Percentiles rank a stretch among this genome's conserved stretches.
Evolutionary conservation across 2,888 invertebrate genomes (phyloP).

Genomic region (Carterocephalus palaemon): DNA sequence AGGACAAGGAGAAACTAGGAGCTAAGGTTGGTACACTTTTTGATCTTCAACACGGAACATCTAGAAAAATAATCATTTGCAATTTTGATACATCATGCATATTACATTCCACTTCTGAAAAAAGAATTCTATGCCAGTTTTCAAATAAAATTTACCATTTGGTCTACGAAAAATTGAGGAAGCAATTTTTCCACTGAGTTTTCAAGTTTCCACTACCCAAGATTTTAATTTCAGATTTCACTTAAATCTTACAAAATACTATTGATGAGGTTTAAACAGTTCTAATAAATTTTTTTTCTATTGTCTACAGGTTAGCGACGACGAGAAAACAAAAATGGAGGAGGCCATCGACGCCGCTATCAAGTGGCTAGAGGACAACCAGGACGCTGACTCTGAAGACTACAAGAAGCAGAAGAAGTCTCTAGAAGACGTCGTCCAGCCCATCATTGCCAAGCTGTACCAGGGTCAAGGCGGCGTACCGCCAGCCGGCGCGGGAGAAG

Average conservation of each 20-base stretch:
- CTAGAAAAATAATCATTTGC: too few species aligned
- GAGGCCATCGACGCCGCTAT: constrained; percentile 97
- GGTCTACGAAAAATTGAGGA: too few species aligned
- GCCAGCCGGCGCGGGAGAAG: constrained; percentile 83
- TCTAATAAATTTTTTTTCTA: constrained; percentile 11
- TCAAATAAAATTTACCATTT: too few species aligned
- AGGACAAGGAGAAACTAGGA: constrained; percentile 98
- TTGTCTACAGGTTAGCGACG: constrained; percentile 79
- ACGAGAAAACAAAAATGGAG: constrained; percentile 96
- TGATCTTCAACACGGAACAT: too few species aligned
- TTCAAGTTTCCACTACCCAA: background rate
- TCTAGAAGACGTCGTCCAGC: constrained; percentile 96
- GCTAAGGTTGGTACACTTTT: constrained; percentile 81
- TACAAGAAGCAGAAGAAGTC: constrained; percentile 97
- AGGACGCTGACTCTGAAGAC: constrained; percentile 94
- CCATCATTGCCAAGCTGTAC: constrained; percentile 98
- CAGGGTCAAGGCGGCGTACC: constrained; percentile 90
- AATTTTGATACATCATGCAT: too few species aligned
- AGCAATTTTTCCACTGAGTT: too few species aligned
- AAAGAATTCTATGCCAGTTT: too few species aligned
- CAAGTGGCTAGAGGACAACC: constrained; percentile 98
- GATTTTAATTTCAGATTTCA: background rate
- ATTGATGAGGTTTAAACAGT: too few species aligned
- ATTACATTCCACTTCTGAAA: too few species aligned
- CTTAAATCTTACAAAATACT: too few species aligned